These are phyloP conservation scores for Bombus breviceps DNA, from an alignment of 1,140 invertebrate species.

Conservation along the genomic window DNA sequence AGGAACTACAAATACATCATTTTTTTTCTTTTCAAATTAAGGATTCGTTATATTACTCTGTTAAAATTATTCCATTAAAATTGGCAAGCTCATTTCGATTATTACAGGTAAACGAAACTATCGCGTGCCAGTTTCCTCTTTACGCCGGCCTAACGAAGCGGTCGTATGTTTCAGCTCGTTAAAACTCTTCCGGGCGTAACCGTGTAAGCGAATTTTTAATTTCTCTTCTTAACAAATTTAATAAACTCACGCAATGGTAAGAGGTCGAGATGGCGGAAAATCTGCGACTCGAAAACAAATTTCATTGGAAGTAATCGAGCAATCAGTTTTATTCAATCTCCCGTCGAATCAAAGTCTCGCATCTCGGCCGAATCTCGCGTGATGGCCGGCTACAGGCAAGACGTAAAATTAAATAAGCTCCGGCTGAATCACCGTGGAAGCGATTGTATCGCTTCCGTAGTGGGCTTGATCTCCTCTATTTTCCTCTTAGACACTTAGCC, in stretches of 20 bases:
- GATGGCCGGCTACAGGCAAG: slow-evolving; percentile 1
- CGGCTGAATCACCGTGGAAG: slow-evolving; percentile 28
- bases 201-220: slow-evolving; percentile 8
- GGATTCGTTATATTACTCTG: neutral
- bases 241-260: neutral
- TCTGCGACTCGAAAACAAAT: neutral
- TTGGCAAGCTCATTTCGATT: neutral
- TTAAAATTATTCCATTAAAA: neutral
- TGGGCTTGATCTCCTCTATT: neutral
- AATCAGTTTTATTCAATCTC: slow-evolving; percentile 47
- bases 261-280: too few relatives aligned
- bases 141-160: slow-evolving; percentile 25
- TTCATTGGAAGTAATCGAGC: slow-evolving; percentile 18
- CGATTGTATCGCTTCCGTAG: slow-evolving; percentile 22
- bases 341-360: neutral
- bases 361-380: slow-evolving; percentile 13
- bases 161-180: slow-evolving; percentile 28
- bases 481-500: slow-evolving; percentile 3
- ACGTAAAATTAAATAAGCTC: slow-evolving; percentile 49
- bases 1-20: too few relatives aligned
- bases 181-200: slow-evolving; percentile 8
- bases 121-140: neutral
- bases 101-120: neutral
- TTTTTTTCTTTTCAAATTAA: neutral
- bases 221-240: slow-evolving; percentile 17